A percentile compares a stretch with the other conserved stretches of the same genome.
These are phyloP conservation scores for Halisarca cf. caerulea DNA, from an alignment of 37 sponge, comb jelly and placozoan species.

Conservation along the genomic window DNA sequence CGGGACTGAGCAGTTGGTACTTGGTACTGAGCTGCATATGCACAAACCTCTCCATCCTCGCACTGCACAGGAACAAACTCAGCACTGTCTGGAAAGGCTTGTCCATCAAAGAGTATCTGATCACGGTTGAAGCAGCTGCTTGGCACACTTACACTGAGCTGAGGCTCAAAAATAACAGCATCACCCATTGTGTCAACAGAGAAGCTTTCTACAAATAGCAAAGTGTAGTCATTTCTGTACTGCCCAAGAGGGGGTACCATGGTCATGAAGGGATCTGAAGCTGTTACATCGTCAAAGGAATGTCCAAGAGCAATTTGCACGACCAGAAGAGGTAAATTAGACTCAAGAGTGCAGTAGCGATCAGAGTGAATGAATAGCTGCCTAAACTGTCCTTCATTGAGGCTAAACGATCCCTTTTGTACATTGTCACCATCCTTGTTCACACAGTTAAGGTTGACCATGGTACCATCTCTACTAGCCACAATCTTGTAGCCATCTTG, in stretches of 20 bases:
- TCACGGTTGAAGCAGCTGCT: background rate
- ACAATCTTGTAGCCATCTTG: conserved; percentile 34
- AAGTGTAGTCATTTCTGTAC: conserved; percentile 47
- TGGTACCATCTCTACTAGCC: conserved; percentile 33
- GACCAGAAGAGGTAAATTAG: conserved; percentile 43
- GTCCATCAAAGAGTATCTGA: background rate
- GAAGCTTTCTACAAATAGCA: background rate
- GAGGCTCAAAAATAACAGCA: background rate
- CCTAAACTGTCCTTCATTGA: conserved; percentile 16
- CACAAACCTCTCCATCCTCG: background rate
- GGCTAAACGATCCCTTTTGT: background rate
- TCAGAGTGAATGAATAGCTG: background rate
- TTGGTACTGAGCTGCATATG: conserved; percentile 1
- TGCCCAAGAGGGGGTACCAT: conserved; percentile 72
- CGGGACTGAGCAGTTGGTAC: background rate
- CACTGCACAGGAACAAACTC: background rate
- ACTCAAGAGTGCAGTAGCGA: conserved; percentile 43
- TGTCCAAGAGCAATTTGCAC: conserved; percentile 35
- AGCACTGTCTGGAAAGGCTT: background rate
- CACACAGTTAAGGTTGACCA: conserved; percentile 33
- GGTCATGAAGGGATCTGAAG: conserved; percentile 65
- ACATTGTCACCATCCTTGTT: background rate
- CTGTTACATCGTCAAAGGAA: background rate
- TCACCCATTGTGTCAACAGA: background rate
- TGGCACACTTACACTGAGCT: background rate